Conservation (phyloP, 1,140 invertebrate genomes). For the Megalonaias nervosa region DNA sequence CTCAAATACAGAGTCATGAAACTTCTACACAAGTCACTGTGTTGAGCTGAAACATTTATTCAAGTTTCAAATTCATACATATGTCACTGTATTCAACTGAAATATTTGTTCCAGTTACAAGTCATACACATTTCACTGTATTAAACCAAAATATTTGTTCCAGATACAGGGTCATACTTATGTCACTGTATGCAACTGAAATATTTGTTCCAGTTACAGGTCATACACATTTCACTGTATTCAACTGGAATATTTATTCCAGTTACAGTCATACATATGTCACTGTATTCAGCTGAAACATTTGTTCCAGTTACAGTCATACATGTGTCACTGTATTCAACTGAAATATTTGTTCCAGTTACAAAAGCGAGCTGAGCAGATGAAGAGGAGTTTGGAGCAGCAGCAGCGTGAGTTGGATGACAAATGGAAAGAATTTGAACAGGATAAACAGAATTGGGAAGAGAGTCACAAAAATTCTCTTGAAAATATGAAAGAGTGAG, state of each 20-base stretch:
- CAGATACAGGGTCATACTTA: no score
- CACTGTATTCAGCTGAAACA: no score
- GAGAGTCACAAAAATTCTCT: constrained; percentile 71
- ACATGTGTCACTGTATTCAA: neutral
- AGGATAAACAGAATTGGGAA: constrained; percentile 92
- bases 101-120: neutral
- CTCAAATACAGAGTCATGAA: constrained; percentile 66
- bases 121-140: no score
- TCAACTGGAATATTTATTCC: no score
- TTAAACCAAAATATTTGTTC: no score
- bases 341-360: constrained; percentile 52
- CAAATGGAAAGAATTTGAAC: constrained; percentile 86
- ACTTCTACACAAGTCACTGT: no score
- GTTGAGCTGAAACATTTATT: no score
- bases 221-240: no score
- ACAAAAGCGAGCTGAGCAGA: constrained; percentile 71
- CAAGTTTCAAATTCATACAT: no score
- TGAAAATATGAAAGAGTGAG: constrained; percentile 68
- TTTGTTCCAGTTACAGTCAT: no score
- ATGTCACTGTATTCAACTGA: neutral
- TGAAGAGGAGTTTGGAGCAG: constrained; percentile 74
- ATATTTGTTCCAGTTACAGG: neutral
- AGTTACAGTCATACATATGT: no score
- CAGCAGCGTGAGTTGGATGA: constrained; percentile 94
- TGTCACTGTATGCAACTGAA: neutral